A percentile compares a stretch with the other conserved stretches of the same genome.
Conservation (phyloP, 1,140 invertebrate genomes). For the Dendroctonus valens region DNA sequence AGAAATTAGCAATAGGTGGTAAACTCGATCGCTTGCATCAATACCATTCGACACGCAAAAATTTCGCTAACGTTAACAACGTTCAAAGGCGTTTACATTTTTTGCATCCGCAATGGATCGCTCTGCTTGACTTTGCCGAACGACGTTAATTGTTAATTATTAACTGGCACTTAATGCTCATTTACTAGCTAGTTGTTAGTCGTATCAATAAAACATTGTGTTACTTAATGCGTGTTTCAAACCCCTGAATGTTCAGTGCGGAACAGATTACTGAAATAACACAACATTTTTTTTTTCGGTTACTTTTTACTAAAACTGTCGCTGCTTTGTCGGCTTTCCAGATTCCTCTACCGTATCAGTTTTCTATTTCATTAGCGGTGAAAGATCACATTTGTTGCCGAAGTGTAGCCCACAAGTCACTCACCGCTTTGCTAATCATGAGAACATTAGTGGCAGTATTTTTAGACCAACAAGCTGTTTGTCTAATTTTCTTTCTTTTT, state of each 20-base stretch:
- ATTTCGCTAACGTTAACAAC: background rate
- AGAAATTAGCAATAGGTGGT: slow-evolving; percentile 25
- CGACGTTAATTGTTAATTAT: too few relatives aligned
- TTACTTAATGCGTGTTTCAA: too few relatives aligned
- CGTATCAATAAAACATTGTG: too few relatives aligned
- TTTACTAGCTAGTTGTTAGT: too few relatives aligned
- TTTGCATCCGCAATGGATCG: background rate
- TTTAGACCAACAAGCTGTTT: too few relatives aligned
- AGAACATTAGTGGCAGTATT: background rate
- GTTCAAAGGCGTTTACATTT: slow-evolving; percentile 4
- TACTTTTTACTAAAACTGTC: too few relatives aligned
- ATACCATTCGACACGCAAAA: slow-evolving; percentile 7
- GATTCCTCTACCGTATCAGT: slow-evolving; percentile 8
- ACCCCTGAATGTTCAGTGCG: too few relatives aligned
- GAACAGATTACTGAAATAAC: too few relatives aligned
- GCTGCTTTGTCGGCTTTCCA: slow-evolving; percentile 10
- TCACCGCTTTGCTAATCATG: slow-evolving; percentile 21
- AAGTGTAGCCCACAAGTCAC: slow-evolving; percentile 20
- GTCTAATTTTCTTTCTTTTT: background rate
- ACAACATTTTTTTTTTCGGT: too few relatives aligned
- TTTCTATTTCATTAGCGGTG: slow-evolving; percentile 19
- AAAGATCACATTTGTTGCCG: slow-evolving; percentile 19
- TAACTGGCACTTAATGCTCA: too few relatives aligned
- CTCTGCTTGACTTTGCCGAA: too few relatives aligned
- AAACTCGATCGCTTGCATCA: slow-evolving; percentile 16